These are phyloP conservation scores for Corythornis vintsioides DNA, from an alignment of 2,113 vertebrate genomes.

Conservation along the genomic window DNA sequence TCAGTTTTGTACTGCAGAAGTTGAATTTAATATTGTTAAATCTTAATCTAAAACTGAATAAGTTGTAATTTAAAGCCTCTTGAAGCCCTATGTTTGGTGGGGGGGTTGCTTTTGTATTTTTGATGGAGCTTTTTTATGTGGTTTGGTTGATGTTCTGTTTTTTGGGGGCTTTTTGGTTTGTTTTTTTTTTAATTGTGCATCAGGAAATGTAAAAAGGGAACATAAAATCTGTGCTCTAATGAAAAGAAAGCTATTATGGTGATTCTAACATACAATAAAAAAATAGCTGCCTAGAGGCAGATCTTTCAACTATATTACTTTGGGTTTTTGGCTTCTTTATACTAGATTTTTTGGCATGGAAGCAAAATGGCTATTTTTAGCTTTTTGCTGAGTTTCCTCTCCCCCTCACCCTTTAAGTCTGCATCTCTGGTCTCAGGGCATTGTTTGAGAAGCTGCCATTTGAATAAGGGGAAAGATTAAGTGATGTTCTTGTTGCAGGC, in stretches of 20 bases:
- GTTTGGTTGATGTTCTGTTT: neutral
- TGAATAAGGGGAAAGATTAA: neutral
- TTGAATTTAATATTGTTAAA: neutral
- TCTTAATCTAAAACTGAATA: neutral
- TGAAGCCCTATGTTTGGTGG: neutral
- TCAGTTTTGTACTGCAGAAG: neutral
- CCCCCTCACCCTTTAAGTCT: neutral
- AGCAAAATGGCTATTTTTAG: neutral
- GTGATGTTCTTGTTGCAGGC: neutral
- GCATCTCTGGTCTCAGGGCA: neutral
- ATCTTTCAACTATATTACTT: neutral
- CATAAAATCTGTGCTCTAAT: neutral
- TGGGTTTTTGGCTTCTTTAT: neutral
- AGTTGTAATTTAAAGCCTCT: neutral
- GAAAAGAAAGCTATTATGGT: neutral
- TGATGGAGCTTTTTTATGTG: no score
- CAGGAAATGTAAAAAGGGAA: neutral
- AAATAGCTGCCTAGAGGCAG: neutral
- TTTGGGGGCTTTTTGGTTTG: neutral
- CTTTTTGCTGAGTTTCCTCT: neutral
- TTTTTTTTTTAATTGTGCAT: neutral
- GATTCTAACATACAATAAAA: neutral
- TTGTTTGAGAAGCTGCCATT: neutral
- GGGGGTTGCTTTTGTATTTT: no score
- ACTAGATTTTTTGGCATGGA: neutral